phyloP scores from a whole-genome alignment of 2,888 invertebrate species.

The Hemithea aestivaria region DNA sequence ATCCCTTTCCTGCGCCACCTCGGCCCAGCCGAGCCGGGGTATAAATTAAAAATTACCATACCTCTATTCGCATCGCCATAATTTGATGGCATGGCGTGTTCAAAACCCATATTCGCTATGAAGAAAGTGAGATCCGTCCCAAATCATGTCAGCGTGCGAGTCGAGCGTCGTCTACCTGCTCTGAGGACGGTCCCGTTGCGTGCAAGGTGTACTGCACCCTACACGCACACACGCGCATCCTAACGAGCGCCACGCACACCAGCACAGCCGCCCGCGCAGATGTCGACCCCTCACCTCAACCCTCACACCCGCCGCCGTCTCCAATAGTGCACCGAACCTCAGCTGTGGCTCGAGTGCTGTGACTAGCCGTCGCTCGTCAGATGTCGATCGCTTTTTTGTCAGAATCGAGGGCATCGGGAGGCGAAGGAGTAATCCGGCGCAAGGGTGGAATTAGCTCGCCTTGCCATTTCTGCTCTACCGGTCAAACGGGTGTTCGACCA shows the following conservation, averaged over 20 bases:
- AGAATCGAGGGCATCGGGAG: conserved; percentile 32
- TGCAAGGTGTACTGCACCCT: conserved; percentile 70
- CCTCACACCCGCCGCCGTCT: conserved; percentile 32
- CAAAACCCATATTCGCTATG: conserved; percentile 58
- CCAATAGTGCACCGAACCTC: conserved; percentile 65
- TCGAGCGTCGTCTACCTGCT: conserved; percentile 63
- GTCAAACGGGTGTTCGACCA: conserved; percentile 26
- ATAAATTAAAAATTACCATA: conserved; percentile 9
- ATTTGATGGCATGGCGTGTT: conserved; percentile 29
- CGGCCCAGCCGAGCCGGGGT: conserved; percentile 4
- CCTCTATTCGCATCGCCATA: conserved; percentile 8
- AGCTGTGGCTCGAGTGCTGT: conserved; percentile 40
- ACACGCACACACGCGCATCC: conserved; percentile 36
- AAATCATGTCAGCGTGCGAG: conserved; percentile 62
- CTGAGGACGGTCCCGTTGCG: conserved; percentile 66
- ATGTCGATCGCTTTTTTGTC: conserved; percentile 68
- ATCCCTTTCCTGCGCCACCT: no score
- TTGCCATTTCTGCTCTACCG: conserved; percentile 24
- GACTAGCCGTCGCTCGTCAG: conserved; percentile 47
- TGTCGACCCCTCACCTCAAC: conserved; percentile 36
- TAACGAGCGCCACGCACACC: conserved; percentile 35
- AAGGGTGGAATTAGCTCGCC: conserved; percentile 30
- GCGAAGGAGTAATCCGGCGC: conserved; percentile 30
- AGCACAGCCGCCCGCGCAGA: conserved; percentile 43
- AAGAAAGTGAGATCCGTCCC: conserved; percentile 62